These are phyloP conservation scores for Pangasius mekongensis DNA, from an alignment of 2,797 vertebrate species.

Conservation along the genomic window DNA sequence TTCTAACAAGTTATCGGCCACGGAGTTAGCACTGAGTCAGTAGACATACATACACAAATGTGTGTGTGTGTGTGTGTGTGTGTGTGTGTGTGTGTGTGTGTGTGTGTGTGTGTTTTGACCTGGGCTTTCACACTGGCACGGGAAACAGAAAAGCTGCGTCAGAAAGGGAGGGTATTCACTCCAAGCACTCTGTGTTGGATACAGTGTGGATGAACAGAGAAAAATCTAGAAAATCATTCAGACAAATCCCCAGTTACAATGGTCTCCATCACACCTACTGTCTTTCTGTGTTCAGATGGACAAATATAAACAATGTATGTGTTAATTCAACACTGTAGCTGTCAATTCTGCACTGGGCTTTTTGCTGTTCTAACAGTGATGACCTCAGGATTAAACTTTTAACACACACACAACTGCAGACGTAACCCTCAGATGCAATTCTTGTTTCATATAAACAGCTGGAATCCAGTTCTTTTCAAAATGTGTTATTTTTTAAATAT, in stretches of 20 bases:
- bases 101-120: background rate
- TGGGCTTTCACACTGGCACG: background rate
- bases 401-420: background rate
- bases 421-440: background rate
- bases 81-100: too few relatives aligned
- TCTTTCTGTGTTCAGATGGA: background rate
- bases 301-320: background rate
- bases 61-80: too few relatives aligned
- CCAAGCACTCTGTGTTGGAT: too few relatives aligned
- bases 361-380: background rate
- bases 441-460: background rate
- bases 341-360: background rate
- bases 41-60: too few relatives aligned
- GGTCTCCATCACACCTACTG: background rate
- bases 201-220: background rate
- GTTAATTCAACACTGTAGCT: background rate
- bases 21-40: background rate
- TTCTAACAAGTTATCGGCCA: too few relatives aligned
- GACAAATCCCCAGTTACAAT: background rate
- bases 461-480: background rate
- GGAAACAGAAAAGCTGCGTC: conserved; percentile 25
- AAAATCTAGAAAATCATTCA: conserved; percentile 4
- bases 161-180: conserved; percentile 19
- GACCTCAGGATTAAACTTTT: background rate
- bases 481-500: background rate